phyloP scores from a whole-genome alignment of 2,113 vertebrate genomes.

The Scophthalmus maximus region DNA sequence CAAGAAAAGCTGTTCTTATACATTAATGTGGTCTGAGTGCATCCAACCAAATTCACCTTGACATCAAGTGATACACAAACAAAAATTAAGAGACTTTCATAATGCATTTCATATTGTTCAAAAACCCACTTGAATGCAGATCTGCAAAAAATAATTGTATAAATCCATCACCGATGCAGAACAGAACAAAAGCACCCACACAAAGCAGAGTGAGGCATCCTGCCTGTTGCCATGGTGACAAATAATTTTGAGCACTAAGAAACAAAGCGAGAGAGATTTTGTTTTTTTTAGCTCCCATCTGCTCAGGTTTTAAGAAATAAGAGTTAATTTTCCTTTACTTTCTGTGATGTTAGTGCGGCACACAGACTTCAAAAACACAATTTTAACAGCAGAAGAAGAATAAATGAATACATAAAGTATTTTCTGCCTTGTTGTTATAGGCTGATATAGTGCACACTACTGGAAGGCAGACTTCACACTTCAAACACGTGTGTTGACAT shows the following conservation, averaged over 20 bases:
- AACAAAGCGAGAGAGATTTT: neutral
- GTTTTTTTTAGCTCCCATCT: conserved; percentile 1
- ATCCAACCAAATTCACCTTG: neutral
- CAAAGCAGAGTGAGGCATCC: conserved; percentile 13
- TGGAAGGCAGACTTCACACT: too few species aligned
- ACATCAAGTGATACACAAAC: conserved; percentile 17
- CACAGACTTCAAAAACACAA: neutral
- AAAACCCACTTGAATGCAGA: conserved; percentile 17
- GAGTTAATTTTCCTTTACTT: neutral
- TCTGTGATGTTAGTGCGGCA: conserved; percentile 1
- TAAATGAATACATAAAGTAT: too few species aligned
- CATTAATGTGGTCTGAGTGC: conserved; percentile 4
- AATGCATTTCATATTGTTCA: conserved; percentile 7
- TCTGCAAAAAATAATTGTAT: conserved; percentile 3
- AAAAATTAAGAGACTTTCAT: conserved; percentile 5
- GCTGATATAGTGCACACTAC: too few species aligned
- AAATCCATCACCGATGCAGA: neutral
- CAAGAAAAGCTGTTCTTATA: neutral
- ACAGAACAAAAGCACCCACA: conserved; percentile 31
- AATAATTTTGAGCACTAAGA: conserved; percentile 8
- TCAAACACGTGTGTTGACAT: neutral
- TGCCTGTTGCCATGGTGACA: conserved; percentile 47
- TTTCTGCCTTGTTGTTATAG: too few species aligned
- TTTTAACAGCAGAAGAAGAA: neutral
- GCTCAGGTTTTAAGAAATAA: conserved; percentile 12